These are phyloP conservation scores for Pyralis farinalis DNA, from an alignment of 2,888 invertebrate genomes.

Conservation along the genomic window DNA sequence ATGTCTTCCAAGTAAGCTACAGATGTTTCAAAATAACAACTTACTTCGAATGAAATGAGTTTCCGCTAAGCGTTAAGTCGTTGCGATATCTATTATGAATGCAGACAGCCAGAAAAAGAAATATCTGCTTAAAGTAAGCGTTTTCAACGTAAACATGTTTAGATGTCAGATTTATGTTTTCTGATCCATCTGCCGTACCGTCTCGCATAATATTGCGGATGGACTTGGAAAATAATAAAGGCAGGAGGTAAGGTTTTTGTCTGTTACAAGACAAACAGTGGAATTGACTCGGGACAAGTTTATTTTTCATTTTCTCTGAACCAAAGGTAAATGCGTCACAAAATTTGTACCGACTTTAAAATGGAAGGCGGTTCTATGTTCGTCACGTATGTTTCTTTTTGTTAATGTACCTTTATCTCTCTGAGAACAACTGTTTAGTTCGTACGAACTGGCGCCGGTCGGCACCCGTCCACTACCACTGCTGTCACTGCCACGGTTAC, in stretches of 20 bases:
- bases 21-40: conserved; percentile 5
- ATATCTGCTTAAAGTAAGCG: conserved; percentile 34
- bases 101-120: conserved; percentile 22
- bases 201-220: conserved; percentile 72
- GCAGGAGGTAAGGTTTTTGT: conserved; percentile 65
- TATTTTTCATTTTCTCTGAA: conserved; percentile 63
- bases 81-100: conserved; percentile 17
- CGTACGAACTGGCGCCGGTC: too few species aligned
- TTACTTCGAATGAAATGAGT: conserved; percentile 9
- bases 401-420: too few species aligned
- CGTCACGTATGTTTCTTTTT: too few species aligned
- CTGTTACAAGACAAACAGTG: conserved; percentile 52
- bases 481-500: too few species aligned
- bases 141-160: conserved; percentile 66
- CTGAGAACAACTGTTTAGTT: too few species aligned
- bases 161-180: conserved; percentile 72
- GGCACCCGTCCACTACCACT: too few species aligned
- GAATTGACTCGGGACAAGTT: conserved; percentile 64
- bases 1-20: too few species aligned
- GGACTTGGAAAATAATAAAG: conserved; percentile 74
- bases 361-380: too few species aligned
- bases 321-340: conserved; percentile 51
- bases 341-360: too few species aligned
- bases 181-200: conserved; percentile 69
- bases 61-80: conserved; percentile 12